A percentile compares a stretch with the other conserved stretches of the same genome.
phyloP scores from a whole-genome alignment of 2,113 vertebrate genomes.

The Dascyllus trimaculatus region DNA sequence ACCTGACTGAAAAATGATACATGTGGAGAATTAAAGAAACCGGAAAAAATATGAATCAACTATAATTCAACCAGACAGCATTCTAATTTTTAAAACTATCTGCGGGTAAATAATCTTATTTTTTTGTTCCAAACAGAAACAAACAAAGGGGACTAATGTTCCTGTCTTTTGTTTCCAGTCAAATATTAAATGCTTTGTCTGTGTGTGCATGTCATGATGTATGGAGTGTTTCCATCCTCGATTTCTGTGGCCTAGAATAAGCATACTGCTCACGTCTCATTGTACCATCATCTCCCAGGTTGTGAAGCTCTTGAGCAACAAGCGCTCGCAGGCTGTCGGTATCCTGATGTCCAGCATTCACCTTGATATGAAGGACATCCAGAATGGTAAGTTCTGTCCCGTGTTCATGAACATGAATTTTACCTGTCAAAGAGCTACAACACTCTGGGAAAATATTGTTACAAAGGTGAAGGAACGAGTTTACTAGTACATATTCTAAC shows the following conservation, averaged over 20 bases:
- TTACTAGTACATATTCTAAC: background rate
- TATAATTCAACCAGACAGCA: slow-evolving; percentile 51
- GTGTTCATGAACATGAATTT: background rate
- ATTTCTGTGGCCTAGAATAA: slow-evolving; percentile 1
- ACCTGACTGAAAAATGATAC: slow-evolving; percentile 26
- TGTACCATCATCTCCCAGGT: slow-evolving; percentile 82
- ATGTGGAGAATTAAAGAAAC: slow-evolving; percentile 41
- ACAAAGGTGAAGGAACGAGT: background rate
- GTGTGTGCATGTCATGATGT: background rate
- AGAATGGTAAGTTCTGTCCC: slow-evolving; percentile 75
- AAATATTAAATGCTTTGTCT: slow-evolving; percentile 17
- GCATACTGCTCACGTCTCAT: slow-evolving; percentile 1
- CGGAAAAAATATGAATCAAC: slow-evolving; percentile 31
- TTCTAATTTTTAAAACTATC: slow-evolving; percentile 59
- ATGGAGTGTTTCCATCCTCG: background rate
- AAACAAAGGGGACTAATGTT: slow-evolving; percentile 19
- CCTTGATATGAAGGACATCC: slow-evolving; percentile 87
- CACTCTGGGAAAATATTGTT: background rate
- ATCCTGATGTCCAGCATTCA: slow-evolving; percentile 88
- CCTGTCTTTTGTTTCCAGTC: slow-evolving; percentile 37
- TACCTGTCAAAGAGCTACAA: background rate
- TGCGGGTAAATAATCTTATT: slow-evolving; percentile 28
- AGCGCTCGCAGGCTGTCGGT: slow-evolving; percentile 97
- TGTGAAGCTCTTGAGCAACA: slow-evolving; percentile 95
- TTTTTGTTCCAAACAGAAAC: slow-evolving; percentile 36